Conservation (phyloP, 2,888 invertebrate species). For the Oconnorella tubifera region DNA sequence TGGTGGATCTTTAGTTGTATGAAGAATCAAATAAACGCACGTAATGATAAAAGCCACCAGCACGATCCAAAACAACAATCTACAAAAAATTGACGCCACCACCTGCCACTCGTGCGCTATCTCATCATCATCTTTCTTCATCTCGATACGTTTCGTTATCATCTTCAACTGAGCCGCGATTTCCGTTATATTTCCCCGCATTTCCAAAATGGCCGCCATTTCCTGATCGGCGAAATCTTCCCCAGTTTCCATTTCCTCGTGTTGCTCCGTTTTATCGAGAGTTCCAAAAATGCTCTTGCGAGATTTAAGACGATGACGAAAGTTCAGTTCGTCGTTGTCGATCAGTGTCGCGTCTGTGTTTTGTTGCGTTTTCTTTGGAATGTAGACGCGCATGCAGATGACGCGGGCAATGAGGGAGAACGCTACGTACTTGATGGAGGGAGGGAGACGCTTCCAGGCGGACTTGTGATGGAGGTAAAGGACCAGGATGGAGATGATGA, state of each 20-base stretch:
- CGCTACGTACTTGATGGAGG: slow-evolving; percentile 14
- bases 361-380: too few species aligned
- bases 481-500: slow-evolving; percentile 19
- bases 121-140: neutral
- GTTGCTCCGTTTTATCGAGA: neutral
- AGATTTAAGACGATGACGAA: neutral
- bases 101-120: slow-evolving; percentile 17
- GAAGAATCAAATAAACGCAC: neutral
- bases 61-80: slow-evolving; percentile 19
- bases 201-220: neutral
- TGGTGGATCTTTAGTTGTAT: too few species aligned
- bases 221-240: neutral
- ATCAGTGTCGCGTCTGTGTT: too few species aligned
- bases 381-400: slow-evolving; percentile 19
- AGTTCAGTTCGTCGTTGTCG: neutral
- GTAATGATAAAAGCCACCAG: neutral
- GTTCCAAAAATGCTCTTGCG: neutral
- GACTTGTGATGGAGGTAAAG: slow-evolving; percentile 24
- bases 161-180: neutral
- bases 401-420: slow-evolving; percentile 18
- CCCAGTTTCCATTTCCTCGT: neutral
- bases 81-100: slow-evolving; percentile 13
- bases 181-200: neutral
- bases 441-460: slow-evolving; percentile 8
- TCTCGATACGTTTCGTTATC: neutral